These are phyloP conservation scores for Pinna nobilis DNA, from an alignment of 1,140 invertebrate species.

Conservation along the genomic window DNA sequence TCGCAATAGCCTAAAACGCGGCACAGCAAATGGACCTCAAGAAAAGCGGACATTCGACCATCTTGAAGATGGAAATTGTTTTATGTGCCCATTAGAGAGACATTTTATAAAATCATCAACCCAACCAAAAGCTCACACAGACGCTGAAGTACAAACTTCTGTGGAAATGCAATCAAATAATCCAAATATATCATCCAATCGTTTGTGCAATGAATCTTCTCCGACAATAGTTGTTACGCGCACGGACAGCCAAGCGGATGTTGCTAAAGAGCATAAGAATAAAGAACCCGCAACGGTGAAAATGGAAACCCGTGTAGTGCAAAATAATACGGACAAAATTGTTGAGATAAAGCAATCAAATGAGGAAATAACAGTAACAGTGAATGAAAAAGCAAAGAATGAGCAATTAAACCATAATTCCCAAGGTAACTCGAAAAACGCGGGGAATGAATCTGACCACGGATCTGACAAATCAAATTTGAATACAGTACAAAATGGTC, in stretches of 20 bases:
- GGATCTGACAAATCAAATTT: neutral
- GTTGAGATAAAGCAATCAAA: no score
- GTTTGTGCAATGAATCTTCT: conserved; percentile 3
- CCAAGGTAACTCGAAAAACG: no score
- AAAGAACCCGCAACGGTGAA: no score
- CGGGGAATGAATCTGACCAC: no score
- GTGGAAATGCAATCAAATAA: neutral
- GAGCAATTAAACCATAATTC: neutral
- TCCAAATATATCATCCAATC: neutral
- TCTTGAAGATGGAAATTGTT: conserved; percentile 25
- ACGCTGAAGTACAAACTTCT: conserved; percentile 6
- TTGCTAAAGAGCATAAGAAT: neutral
- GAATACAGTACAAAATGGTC: conserved; percentile 4
- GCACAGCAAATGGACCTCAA: conserved; percentile 5
- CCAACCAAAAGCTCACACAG: neutral
- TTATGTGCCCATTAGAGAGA: conserved; percentile 26
- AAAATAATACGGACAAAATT: no score
- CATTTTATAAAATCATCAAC: conserved; percentile 6
- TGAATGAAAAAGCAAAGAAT: neutral
- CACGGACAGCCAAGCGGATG: neutral
- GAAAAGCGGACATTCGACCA: neutral
- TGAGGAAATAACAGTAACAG: conserved; percentile 3
- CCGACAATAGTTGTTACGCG: conserved; percentile 17
- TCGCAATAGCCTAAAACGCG: conserved; percentile 29
- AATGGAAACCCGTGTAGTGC: no score